Base-by-base conservation (phyloP, 2,113 vertebrate species). In the Salvelinus fontinalis region DNA sequence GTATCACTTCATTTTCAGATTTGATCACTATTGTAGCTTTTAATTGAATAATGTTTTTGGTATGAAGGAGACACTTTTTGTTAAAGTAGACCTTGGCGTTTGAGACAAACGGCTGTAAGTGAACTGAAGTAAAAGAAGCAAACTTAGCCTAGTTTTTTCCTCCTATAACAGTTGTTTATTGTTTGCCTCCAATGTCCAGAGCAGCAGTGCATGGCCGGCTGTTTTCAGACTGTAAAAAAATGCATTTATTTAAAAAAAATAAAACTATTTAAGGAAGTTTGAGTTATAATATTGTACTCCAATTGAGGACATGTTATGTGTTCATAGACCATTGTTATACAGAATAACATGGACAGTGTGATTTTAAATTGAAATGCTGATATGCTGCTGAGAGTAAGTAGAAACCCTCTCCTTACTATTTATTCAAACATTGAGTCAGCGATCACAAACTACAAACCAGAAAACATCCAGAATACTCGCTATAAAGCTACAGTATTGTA, bases 181-280 rank as follows among this genome's bases (percentile, higher is more conserved):
- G 79, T 89, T 90, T 89, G 85, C 83, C 87, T 92, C 82, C 84
- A 80, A 86, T 86, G 85, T 90, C 88, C 27, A 79, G 84, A 89
- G 85, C 84, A 75, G 86, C 79, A 20, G 86, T 90, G 92, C 91
- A 93, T 94, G 92, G 83, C 90, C 88, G 91, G 89, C 88, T 91
- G 85, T 83, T 91, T 87, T 91, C 84, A 88, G 92, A 92, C 91
- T 94, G 93, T 93, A 94, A 92, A 93, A 92, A 93, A 93, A 92
- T 92, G 92, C 93, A 94, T 94, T 94, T 94, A 92, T 93, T 93
- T 93, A 89, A 91, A 94, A 91, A 91, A 92, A 89, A 90, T 11
- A 85, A 93, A 94, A 85, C 93, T 94, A 93, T 93, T 93, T 93
- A 93, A 93, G 73, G 20, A 70, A 4, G 4, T 7, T 7, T 49